Percentiles rank a stretch among this genome's conserved stretches.
Evolutionary conservation across 2,113 vertebrate species (phyloP).

Genomic region (Tragelaphus strepsiceros): DNA sequence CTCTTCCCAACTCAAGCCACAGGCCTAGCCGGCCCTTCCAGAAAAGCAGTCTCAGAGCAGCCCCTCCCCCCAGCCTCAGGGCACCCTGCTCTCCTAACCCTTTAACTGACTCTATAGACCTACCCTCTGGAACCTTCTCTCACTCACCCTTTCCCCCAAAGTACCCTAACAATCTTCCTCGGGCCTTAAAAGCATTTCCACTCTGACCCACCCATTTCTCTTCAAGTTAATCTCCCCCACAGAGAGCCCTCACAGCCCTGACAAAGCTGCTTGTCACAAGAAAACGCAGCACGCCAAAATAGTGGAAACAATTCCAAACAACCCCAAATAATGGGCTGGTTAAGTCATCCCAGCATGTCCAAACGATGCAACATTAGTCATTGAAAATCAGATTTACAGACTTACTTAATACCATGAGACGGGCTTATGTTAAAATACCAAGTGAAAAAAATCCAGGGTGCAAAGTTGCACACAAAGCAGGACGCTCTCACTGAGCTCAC

Average conservation of each 20-base stretch:
- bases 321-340: neutral
- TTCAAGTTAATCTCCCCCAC: neutral
- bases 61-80: accelerated
- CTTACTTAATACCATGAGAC: neutral
- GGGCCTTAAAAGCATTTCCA: neutral
- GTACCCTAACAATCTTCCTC: neutral
- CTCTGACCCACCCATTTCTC: neutral
- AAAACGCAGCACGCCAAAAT: neutral
- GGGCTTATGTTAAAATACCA: neutral
- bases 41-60: neutral
- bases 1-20: no score
- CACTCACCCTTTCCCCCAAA: neutral
- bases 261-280: neutral
- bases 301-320: neutral
- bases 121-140: neutral
- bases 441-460: neutral
- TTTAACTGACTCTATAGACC: accelerated
- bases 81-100: neutral
- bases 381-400: neutral
- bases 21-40: neutral
- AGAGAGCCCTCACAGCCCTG: neutral
- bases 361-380: neutral
- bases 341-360: neutral
- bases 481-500: accelerated
- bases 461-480: neutral